A percentile compares a stretch with the other conserved stretches of the same genome.
Evolutionary conservation across 2,888 invertebrate species (phyloP).

Genomic region (Drosophila helvetica): DNA sequence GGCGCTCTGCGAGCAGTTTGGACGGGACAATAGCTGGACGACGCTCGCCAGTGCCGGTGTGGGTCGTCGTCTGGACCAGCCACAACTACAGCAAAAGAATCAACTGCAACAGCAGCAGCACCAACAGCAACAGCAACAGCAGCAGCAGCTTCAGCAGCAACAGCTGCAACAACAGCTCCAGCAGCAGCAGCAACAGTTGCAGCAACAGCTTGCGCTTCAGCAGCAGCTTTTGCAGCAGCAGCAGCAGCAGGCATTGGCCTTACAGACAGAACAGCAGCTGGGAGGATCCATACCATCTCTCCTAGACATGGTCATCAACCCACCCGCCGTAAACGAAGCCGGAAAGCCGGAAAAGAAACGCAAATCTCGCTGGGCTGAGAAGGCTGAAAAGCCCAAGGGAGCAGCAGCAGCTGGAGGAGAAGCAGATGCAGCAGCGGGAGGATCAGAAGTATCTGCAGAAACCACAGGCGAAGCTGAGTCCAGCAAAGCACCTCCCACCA

Average conservation of each 20-base stretch:
- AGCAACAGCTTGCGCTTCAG: slow-evolving; percentile 33
- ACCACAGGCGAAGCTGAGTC: neutral
- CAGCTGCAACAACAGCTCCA: slow-evolving; percentile 23
- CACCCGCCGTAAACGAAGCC: slow-evolving; percentile 53
- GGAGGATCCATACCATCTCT: slow-evolving; percentile 78
- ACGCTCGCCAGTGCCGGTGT: slow-evolving; percentile 51
- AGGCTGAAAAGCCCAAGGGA: slow-evolving; percentile 26
- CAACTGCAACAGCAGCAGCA: slow-evolving; percentile 35
- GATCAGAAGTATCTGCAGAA: neutral
- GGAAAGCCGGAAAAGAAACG: slow-evolving; percentile 77
- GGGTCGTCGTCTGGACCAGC: slow-evolving; percentile 52
- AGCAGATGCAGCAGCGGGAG: neutral
- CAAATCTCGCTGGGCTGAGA: slow-evolving; percentile 83
- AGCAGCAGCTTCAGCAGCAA: slow-evolving; percentile 36
- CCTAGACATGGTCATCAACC: slow-evolving; percentile 83
- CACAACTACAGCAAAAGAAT: slow-evolving; percentile 32
- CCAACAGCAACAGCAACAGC: slow-evolving; percentile 33
- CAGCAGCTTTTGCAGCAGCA: slow-evolving; percentile 23
- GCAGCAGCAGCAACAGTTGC: slow-evolving; percentile 40
- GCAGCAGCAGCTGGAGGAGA: neutral
- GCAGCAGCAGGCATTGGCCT: slow-evolving; percentile 42
- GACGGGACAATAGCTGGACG: slow-evolving; percentile 79
- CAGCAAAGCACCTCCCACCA: slow-evolving; percentile 22
- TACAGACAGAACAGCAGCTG: slow-evolving; percentile 17
- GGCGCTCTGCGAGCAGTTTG: slow-evolving; percentile 84